phyloP scores from a whole-genome alignment of 2,888 invertebrate species.

The Leptura quadrifasciata region DNA sequence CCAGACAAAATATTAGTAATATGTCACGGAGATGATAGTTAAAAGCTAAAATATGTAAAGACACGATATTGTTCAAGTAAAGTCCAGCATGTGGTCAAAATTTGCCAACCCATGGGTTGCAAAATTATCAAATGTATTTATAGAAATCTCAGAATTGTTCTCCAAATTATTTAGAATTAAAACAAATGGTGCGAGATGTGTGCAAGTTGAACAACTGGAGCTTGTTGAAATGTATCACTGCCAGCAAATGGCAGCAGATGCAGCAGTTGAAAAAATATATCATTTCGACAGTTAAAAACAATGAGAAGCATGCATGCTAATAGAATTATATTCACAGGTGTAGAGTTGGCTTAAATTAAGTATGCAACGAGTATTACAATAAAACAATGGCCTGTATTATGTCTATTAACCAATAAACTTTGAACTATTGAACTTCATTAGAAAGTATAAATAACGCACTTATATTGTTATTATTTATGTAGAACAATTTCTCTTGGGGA shows the following conservation, averaged over 20 bases:
- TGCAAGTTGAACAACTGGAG: conserved; percentile 51
- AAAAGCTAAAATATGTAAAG: too few relatives aligned
- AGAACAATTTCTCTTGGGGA: neutral
- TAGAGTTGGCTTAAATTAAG: conserved; percentile 24
- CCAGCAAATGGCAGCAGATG: conserved; percentile 34
- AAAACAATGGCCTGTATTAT: conserved; percentile 26
- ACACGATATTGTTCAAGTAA: too few relatives aligned
- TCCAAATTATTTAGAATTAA: conserved; percentile 39
- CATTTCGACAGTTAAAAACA: conserved; percentile 42
- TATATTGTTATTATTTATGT: conserved; percentile 21
- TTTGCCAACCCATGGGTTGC: neutral
- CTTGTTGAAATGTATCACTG: conserved; percentile 49
- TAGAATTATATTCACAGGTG: conserved; percentile 48
- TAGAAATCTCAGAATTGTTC: conserved; percentile 41
- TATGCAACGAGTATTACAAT: conserved; percentile 10
- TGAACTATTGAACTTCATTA: conserved; percentile 30
- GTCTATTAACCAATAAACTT: conserved; percentile 32
- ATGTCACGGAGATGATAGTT: too few relatives aligned
- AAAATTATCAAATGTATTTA: conserved; percentile 9
- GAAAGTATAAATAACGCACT: conserved; percentile 22
- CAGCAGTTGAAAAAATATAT: conserved; percentile 44
- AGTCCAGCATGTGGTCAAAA: neutral
- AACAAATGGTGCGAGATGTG: conserved; percentile 48
- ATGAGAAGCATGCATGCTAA: conserved; percentile 42
- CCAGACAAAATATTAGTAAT: too few relatives aligned